Evolutionary conservation across 2,797 vertebrate genomes (phyloP).

Genomic region (Onychomys arenicola): DNA sequence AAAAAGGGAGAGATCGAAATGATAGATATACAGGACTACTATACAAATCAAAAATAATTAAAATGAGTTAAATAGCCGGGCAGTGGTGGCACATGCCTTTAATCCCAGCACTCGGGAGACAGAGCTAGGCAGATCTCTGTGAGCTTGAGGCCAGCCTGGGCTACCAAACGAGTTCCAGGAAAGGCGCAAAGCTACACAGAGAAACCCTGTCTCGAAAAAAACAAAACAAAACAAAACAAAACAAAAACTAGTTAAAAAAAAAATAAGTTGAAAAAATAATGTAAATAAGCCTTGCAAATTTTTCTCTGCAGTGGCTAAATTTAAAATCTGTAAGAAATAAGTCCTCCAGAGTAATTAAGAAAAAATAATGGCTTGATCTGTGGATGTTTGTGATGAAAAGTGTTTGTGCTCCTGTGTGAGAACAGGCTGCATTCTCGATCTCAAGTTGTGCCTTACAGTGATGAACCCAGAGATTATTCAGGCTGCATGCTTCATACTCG

Average conservation of each 20-base stretch:
- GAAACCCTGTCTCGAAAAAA: too few species aligned
- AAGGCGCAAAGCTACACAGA: too few species aligned
- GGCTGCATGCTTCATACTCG: not conserved
- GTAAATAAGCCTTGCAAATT: not conserved
- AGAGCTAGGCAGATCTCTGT: too few species aligned
- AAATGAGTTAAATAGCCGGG: too few species aligned
- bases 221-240: too few species aligned
- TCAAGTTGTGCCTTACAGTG: not conserved
- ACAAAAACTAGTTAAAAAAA: not conserved
- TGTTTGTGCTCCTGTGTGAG: not conserved
- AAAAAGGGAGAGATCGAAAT: not conserved
- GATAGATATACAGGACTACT: not conserved
- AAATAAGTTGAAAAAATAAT: not conserved
- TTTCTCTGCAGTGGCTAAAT: slow-evolving; percentile 22
- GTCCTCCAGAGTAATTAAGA: not conserved
- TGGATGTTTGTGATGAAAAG: not conserved
- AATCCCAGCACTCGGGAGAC: too few species aligned
- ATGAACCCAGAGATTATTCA: not conserved
- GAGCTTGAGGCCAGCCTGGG: too few species aligned
- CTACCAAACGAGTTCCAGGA: too few species aligned
- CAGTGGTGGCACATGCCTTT: too few species aligned
- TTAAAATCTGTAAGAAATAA: not conserved
- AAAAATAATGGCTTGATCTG: not conserved
- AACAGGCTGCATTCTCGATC: not conserved
- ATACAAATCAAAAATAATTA: too few species aligned